Base-by-base conservation (phyloP, 2,888 invertebrate genomes). In the Clostera curtula region DNA sequence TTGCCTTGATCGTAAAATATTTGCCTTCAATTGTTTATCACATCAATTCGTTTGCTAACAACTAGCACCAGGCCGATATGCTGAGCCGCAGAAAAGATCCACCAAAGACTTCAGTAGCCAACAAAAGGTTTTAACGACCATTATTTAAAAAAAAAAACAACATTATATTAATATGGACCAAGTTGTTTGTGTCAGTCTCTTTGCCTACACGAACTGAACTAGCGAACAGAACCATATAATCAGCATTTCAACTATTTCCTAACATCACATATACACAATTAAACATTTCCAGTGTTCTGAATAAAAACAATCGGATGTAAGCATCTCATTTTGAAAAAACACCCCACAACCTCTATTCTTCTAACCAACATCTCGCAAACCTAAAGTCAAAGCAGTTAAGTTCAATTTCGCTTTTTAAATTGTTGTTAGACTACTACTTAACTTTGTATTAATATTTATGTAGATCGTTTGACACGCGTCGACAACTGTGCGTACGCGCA, bases 291-390 rank as follows among this genome's bases (percentile, higher is more conserved):
- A 72, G 54, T 46, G 57, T 60, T 65, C 64, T 72, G 74, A 62
- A 63, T 73, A 70, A 70, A 77, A 75, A 77, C 77, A 75, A 79
- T 77, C 68, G 60, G 60, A 74, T 68, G 66, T 62, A 54, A 59
- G 44, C 57, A 69, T 68, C 66, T 64, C 54, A 43, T 59, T 59
- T 58, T 48, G 46, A 49, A 46, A 50, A 49, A 54, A 52, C 44
- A 50, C 43, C 12, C 6, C 6, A 3, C 6, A 14, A 13, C 14
- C 22, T 14, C 13, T 22, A 22, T n/a, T 5, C 12, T 11, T 12
- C 12, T 20, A 12, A 5, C 12, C 7, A 20, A 20, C n/a, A n/a
- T n/a, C n/a, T n/a, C n/a, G n/a, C n/a, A n/a, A n/a, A n/a, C n/a
- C n/a, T n/a, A n/a, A n/a, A n/a, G n/a, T n/a, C n/a, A n/a, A n/a